A percentile compares a stretch with the other conserved stretches of the same genome.
These are phyloP conservation scores for Furcifer pardalis DNA, from an alignment of 2,797 vertebrate species.

Conservation along the genomic window DNA sequence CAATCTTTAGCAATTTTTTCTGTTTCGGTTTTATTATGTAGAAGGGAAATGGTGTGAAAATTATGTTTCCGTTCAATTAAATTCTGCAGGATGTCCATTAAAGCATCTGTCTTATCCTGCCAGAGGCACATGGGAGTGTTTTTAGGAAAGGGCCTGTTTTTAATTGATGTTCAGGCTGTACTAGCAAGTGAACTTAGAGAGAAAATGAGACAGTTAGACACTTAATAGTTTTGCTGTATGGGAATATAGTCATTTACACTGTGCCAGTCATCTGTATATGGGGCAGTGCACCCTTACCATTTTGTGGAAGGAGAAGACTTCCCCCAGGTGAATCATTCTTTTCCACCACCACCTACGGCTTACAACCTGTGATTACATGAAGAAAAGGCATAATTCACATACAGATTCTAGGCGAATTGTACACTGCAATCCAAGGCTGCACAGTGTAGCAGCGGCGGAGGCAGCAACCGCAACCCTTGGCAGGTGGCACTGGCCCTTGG, in stretches of 20 bases:
- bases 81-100: background rate
- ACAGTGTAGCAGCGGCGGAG: no score
- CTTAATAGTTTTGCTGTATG: background rate
- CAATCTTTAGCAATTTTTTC: background rate
- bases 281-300: background rate
- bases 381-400: background rate
- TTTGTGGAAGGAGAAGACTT: background rate
- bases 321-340: background rate
- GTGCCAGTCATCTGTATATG: background rate
- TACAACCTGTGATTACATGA: background rate
- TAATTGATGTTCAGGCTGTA: background rate
- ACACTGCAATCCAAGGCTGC: background rate
- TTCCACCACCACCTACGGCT: background rate
- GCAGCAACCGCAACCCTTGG: no score
- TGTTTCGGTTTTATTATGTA: background rate
- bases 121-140: background rate
- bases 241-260: background rate
- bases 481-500: no score
- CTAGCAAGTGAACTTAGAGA: background rate
- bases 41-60: background rate
- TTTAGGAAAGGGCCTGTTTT: background rate
- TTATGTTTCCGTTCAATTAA: slow-evolving; percentile 4
- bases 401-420: background rate
- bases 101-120: background rate
- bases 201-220: background rate